Evolutionary conservation across 2,797 vertebrate species (phyloP), one percentile per base, ranked within the genome.

Genomic region (Octomys mimax): DNA sequence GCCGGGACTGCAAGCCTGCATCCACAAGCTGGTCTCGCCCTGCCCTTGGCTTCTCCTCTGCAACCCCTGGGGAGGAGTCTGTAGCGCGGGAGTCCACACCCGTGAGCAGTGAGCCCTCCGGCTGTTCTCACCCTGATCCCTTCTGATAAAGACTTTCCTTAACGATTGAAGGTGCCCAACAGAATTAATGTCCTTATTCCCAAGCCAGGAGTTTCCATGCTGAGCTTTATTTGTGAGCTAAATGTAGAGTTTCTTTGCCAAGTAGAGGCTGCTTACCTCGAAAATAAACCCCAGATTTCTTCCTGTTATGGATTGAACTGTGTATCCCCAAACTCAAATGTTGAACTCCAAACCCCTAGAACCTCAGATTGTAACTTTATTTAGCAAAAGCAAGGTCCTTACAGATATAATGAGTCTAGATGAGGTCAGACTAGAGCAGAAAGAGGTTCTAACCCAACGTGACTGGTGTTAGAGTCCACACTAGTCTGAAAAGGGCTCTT

Each of bases 41-140:
- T 2, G 0, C 49, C 4, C 1, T 0, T 11, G 64, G 28, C 39
- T 12, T 42, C 2, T 9, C 14, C 19, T 3, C 9, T 52, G n/a
- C 39, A 36, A 36, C 73, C 7, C 28, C 22, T 4, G 8, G 70
- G 54, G 39, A 22, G 0, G 10, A 28, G 9, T 9, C 54, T 62
- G n/a, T 4, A 46, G 28, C 0, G 0, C 1, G 2, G 68, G 59
- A 57, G 54, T 18, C 54, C 54, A 57, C 54, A 57, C 14, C 54
- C 16, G 14, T 57, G 54, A 57, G 16, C 16, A 5, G 14, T 13
- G 46, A 83, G 16, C 18, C 49, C 33, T 52, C 39, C 79, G 0
- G 31, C 31, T 16, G 42, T 46, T 66, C 66, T 28, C n/a, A 77
- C 39, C 13, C 5, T 12, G 36, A 12, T 68, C 33, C 33, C 57